Evolutionary conservation across 2,113 vertebrate genomes (phyloP).

Genomic region (Perca flavescens): DNA sequence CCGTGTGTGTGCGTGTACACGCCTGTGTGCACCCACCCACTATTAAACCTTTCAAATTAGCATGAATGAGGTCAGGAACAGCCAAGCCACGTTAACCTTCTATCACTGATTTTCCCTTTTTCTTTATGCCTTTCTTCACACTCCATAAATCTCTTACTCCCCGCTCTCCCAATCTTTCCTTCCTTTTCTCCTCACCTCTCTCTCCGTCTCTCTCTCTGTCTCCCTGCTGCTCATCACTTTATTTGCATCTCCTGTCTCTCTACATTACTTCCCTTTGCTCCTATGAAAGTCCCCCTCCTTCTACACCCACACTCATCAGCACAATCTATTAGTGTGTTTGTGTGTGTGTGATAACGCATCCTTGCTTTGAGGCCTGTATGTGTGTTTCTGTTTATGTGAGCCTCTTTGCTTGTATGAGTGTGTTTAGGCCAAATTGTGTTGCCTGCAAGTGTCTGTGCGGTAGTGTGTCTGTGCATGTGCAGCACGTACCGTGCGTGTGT

Average conservation of each 20-base stretch:
- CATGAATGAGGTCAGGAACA: conserved; percentile 58
- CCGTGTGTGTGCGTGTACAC: background rate
- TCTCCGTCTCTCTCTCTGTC: conserved; percentile 8
- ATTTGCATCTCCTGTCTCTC: conserved; percentile 44
- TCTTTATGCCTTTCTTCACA: conserved; percentile 64
- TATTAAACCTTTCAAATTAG: conserved; percentile 67
- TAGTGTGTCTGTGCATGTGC: background rate
- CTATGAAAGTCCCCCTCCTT: conserved; percentile 41
- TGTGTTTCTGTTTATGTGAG: conserved; percentile 37
- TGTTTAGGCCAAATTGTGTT: conserved; percentile 26
- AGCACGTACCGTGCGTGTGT: background rate
- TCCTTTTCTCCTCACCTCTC: conserved; percentile 12
- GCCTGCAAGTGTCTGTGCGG: conserved; percentile 1
- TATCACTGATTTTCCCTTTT: conserved; percentile 49
- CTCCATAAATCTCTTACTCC: conserved; percentile 59
- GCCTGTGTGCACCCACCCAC: background rate
- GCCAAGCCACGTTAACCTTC: conserved; percentile 65
- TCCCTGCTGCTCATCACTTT: conserved; percentile 52
- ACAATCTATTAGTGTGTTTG: conserved; percentile 27
- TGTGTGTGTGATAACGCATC: background rate
- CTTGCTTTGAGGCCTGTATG: conserved; percentile 9
- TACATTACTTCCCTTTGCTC: conserved; percentile 36
- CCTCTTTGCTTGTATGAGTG: conserved; percentile 18
- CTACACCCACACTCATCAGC: conserved; percentile 43
- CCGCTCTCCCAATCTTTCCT: background rate